Percentiles rank a stretch among this genome's conserved stretches.
Evolutionary conservation across 1,140 invertebrate genomes (phyloP).

Genomic region (Oncopeltus fasciatus): DNA sequence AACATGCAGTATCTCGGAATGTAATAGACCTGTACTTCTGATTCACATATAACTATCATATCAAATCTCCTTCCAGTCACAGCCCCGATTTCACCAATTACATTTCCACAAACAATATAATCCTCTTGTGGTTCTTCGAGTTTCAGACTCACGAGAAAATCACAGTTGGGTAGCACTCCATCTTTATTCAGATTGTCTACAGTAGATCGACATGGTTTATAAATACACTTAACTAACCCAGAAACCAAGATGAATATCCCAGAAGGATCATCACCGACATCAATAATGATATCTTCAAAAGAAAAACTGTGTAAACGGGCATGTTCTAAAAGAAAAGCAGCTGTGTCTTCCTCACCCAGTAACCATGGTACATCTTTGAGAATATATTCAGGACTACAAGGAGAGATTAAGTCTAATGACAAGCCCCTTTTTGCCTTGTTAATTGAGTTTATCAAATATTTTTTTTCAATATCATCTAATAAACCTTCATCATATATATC

Average conservation of each 20-base stretch:
- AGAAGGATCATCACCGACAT: background rate
- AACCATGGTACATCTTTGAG: slow-evolving; percentile 10
- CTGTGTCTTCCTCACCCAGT: background rate
- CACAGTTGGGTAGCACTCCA: slow-evolving; percentile 9
- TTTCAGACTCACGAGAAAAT: slow-evolving; percentile 5
- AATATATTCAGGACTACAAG: background rate
- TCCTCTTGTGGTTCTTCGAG: slow-evolving; percentile 25
- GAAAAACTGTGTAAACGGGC: background rate
- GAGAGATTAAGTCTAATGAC: background rate
- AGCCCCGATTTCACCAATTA: slow-evolving; percentile 34
- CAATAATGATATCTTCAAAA: background rate
- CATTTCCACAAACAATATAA: slow-evolving; percentile 31
- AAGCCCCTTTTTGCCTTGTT: background rate
- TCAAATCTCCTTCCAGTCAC: slow-evolving; percentile 28
- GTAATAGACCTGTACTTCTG: slow-evolving; percentile 27
- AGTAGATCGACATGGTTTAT: background rate
- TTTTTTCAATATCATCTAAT: slow-evolving; percentile 3
- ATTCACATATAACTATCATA: slow-evolving; percentile 32
- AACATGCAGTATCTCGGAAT: background rate
- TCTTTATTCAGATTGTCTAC: background rate
- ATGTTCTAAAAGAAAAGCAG: background rate
- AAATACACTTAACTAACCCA: background rate
- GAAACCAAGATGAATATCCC: background rate
- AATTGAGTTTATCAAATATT: background rate
- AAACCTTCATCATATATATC: slow-evolving; percentile 5